Percentiles rank a stretch among this genome's conserved stretches.
Evolutionary conservation across 2,113 vertebrate species (phyloP).

Genomic region (Notechis scutatus): DNA sequence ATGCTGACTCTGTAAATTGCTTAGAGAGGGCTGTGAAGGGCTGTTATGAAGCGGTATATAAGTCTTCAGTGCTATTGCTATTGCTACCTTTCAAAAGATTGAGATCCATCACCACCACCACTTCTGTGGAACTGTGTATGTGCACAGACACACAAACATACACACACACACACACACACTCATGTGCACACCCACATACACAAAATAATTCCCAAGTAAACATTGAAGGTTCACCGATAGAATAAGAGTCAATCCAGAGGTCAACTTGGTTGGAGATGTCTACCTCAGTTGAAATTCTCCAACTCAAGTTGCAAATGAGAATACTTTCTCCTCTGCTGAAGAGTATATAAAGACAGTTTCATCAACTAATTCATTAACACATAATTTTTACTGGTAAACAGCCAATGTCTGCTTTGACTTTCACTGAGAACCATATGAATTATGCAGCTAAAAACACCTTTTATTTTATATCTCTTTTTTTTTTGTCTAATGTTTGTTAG

Average conservation of each 20-base stretch:
- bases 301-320: background rate
- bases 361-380: background rate
- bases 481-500: background rate
- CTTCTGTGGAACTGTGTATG: background rate
- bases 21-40: no score
- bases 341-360: background rate
- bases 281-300: slow-evolving; percentile 27
- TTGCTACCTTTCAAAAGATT: background rate
- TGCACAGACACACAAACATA: background rate
- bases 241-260: slow-evolving; percentile 2
- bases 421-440: background rate
- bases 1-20: no score
- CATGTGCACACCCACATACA: background rate
- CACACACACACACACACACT: no score
- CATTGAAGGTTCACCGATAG: slow-evolving; percentile 50
- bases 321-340: background rate
- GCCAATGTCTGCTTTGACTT: background rate
- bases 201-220: slow-evolving; percentile 69
- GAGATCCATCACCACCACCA: background rate
- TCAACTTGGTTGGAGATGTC: slow-evolving; percentile 5
- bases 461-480: background rate
- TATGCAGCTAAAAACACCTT: background rate
- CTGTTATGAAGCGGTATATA: no score
- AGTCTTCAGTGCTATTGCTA: no score
- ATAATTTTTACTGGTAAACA: background rate